Conservation (phyloP, 2,113 vertebrate species). For the Bathybates hornii region DNA sequence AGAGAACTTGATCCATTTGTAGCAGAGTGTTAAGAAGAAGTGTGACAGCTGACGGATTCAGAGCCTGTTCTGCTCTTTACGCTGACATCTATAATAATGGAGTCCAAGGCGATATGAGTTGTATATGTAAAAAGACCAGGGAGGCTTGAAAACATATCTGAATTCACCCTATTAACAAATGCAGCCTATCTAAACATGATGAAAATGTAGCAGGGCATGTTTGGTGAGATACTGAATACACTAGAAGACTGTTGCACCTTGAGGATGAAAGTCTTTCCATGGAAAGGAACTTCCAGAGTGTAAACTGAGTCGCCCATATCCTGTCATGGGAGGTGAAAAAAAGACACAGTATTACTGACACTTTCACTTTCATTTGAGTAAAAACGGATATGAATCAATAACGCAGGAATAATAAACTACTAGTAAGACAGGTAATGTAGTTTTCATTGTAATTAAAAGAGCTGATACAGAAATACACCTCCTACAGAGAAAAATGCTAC, state of each 20-base stretch:
- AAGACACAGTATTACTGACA: not conserved
- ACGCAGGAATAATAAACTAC: not conserved
- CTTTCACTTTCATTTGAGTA: not conserved
- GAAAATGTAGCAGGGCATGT: not conserved
- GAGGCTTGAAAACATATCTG: not conserved
- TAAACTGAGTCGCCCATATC: conserved; percentile 89
- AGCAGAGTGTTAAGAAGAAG: not conserved
- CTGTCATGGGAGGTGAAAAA: conserved; percentile 54
- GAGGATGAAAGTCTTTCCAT: conserved; percentile 94
- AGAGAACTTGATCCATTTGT: not conserved
- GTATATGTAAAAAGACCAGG: not conserved
- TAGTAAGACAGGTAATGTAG: not conserved
- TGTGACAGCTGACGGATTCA: not conserved
- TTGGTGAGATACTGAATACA: not conserved
- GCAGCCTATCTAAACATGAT: not conserved
- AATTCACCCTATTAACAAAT: not conserved
- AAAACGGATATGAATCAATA: not conserved
- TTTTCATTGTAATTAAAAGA: not conserved
- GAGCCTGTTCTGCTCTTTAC: not conserved
- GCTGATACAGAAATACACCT: not conserved
- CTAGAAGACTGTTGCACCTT: conserved; percentile 76
- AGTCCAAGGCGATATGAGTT: not conserved
- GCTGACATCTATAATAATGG: not conserved
- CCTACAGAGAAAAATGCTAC: not conserved
- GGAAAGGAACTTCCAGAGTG: conserved; percentile 88